phyloP scores from a whole-genome alignment of 2,797 vertebrate genomes.

The Thaleichthys pacificus region DNA sequence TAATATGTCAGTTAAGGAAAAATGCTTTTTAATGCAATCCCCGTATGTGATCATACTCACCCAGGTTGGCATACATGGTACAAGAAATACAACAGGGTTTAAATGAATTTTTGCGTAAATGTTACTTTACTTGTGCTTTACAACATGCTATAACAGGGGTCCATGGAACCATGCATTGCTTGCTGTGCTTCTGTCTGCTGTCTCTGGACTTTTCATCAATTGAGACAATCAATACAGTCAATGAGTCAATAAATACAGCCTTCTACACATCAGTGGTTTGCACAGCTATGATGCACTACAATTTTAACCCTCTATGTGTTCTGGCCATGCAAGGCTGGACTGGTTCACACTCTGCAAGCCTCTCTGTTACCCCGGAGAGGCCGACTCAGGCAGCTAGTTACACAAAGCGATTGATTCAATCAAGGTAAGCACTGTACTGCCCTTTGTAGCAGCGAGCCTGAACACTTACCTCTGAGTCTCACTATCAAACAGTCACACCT shows the following conservation, averaged over 20 bases:
- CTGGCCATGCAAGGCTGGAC: slow-evolving; percentile 58
- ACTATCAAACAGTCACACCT: slow-evolving; percentile 66
- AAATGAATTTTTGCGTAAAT: slow-evolving; percentile 50
- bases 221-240: slow-evolving; percentile 79
- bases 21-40: slow-evolving; percentile 45
- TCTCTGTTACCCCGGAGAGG: slow-evolving; percentile 71
- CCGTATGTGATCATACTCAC: slow-evolving; percentile 35
- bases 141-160: slow-evolving; percentile 39
- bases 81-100: slow-evolving; percentile 55
- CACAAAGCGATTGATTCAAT: slow-evolving; percentile 80
- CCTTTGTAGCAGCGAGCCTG: slow-evolving; percentile 68
- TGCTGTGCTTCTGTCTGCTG: slow-evolving; percentile 57
- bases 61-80: slow-evolving; percentile 30
- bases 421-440: slow-evolving; percentile 71
- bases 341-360: slow-evolving; percentile 60
- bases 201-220: slow-evolving; percentile 74
- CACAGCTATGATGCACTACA: slow-evolving; percentile 68
- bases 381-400: slow-evolving; percentile 72
- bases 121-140: slow-evolving; percentile 46
- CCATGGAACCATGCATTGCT: slow-evolving; percentile 41
- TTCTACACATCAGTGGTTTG: slow-evolving; percentile 64
- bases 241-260: slow-evolving; percentile 78
- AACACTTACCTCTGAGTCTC: slow-evolving; percentile 65
- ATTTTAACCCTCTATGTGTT: slow-evolving; percentile 64
- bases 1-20: slow-evolving; percentile 44